Evolutionary conservation across 2,113 vertebrate genomes (phyloP), one percentile per base, ranked within the genome.

Genomic region (Plecotus auritus): DNA sequence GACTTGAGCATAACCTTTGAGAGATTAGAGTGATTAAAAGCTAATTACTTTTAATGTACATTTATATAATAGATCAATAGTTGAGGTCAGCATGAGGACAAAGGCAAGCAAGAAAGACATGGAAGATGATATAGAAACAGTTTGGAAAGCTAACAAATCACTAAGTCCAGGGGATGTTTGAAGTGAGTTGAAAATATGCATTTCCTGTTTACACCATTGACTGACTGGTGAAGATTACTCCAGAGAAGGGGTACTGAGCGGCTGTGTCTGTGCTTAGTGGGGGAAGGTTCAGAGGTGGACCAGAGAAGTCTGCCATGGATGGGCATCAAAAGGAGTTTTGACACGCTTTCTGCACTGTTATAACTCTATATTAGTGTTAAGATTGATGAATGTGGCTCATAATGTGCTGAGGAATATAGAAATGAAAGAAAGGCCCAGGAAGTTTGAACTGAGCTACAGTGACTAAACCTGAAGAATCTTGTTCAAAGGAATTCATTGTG

Each of bases 241-340:
- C 76, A 18, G 47, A 47, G 17, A 64, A 81, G 22, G 18, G 32
- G 12, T 28, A 35, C 26, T 18, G 6, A 66, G 40, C 3, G 1
- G 1, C 42, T 54, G 9, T 18, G 7, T 11, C 4, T 30, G 26
- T 7, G 1, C 9, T 40, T 35, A 9, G 1, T 16, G 83, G 8
- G 9, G 17, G 8, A 78, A 49, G 49, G 3, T 23, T 5, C 40
- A 2, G 7, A 1, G 3, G 11, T 45, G 40, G 9, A 49, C 12
- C 47, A 17, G n/a, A 5, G 12, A 4, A 13, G 0, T 61, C 35
- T n/a, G 30, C 23, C 7, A 7, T 20, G 4, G 54, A 59, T 28
- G 47, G 18, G 35, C 13, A 45, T 11, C 35, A 30, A 1, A 28
- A 59, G 2, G 47, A 28, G 13, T 40, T 84, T 88, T 16, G 17